These are phyloP conservation scores for Rhizomys pruinosus DNA, from an alignment of 2,113 vertebrate genomes.

Conservation along the genomic window DNA sequence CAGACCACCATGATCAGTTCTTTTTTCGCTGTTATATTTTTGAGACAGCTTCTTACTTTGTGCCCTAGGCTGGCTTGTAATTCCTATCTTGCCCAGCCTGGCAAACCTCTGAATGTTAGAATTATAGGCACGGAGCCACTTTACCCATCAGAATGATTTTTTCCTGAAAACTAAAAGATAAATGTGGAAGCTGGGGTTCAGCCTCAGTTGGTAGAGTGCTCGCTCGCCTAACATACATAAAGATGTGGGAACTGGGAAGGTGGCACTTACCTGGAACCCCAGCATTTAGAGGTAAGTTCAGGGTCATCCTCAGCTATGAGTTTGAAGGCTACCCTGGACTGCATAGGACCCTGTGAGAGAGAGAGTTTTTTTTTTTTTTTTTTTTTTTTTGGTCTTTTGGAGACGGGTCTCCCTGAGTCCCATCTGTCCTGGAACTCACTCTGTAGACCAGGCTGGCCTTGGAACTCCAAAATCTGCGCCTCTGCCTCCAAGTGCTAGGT, in stretches of 20 bases:
- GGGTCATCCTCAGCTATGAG: not conserved
- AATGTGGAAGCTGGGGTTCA: too few relatives aligned
- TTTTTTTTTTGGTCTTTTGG: too few relatives aligned
- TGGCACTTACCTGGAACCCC: not conserved
- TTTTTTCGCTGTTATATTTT: not conserved
- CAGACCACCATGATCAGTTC: too few relatives aligned
- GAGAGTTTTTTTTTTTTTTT: too few relatives aligned
- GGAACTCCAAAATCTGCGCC: too few relatives aligned
- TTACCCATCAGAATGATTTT: not conserved
- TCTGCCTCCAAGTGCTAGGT: too few relatives aligned
- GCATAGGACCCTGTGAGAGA: not conserved
- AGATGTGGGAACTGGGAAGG: not conserved
- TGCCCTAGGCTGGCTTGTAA: not conserved
- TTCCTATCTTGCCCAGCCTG: not conserved
- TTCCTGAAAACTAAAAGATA: not conserved
- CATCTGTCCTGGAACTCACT: too few relatives aligned
- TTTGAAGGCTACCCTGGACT: too few relatives aligned
- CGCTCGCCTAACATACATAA: not conserved
- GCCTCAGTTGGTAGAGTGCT: not conserved
- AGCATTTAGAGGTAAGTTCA: not conserved
- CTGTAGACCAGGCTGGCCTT: too few relatives aligned
- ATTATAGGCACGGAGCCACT: too few relatives aligned
- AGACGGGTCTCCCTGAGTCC: too few relatives aligned
- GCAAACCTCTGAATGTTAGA: too few relatives aligned
- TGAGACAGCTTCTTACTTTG: not conserved